phyloP scores from a whole-genome alignment of 2,888 invertebrate species.

The Dynastes hyllus region DNA sequence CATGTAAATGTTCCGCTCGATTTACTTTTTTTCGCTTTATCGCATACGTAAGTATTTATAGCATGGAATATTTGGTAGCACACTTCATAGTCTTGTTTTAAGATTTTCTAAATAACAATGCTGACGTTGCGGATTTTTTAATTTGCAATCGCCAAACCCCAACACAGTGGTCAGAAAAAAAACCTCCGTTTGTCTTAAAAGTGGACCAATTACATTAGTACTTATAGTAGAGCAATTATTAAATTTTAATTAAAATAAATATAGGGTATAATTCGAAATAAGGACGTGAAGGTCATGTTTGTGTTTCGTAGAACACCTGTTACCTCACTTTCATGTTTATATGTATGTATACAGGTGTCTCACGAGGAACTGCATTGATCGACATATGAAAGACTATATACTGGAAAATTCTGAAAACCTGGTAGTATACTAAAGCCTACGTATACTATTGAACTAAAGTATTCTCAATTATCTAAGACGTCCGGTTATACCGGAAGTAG shows the following conservation, averaged over 20 bases:
- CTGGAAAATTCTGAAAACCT: too few relatives aligned
- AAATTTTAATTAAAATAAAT: slow-evolving; percentile 30
- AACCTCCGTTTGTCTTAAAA: slow-evolving; percentile 17
- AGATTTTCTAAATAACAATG: slow-evolving; percentile 27
- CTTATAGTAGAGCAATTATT: neutral
- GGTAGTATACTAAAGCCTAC: too few relatives aligned
- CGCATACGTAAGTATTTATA: neutral
- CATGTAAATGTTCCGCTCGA: neutral
- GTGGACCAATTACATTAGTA: slow-evolving; percentile 26
- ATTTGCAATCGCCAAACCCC: neutral
- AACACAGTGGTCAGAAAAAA: neutral
- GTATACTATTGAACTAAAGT: too few relatives aligned
- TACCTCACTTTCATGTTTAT: neutral
- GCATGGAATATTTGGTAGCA: slow-evolving; percentile 2
- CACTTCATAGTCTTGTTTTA: neutral
- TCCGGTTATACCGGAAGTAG: too few relatives aligned
- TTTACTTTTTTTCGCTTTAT: slow-evolving; percentile 12
- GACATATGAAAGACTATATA: too few relatives aligned
- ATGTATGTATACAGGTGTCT: neutral
- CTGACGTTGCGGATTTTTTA: slow-evolving; percentile 38
- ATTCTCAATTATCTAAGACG: too few relatives aligned
- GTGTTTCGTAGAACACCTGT: neutral
- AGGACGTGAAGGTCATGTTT: neutral
- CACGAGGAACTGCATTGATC: too few relatives aligned
- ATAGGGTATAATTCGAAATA: slow-evolving; percentile 13